Conservation (phyloP, 2,888 invertebrate genomes). For the Stenurella melanura region DNA sequence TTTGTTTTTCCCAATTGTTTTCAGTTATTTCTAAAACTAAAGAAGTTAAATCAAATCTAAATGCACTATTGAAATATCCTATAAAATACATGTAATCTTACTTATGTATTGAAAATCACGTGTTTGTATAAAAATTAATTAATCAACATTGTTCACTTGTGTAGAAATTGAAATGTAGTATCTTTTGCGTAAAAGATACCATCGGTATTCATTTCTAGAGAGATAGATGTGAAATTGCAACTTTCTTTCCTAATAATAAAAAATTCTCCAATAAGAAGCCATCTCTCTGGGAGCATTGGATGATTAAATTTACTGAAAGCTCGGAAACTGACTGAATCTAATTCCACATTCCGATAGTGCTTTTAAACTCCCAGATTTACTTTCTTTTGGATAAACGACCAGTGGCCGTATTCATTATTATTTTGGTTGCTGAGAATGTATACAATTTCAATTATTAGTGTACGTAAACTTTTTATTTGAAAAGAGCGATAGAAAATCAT, state of each 20-base stretch:
- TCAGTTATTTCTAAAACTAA: no score
- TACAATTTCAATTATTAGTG: not conserved
- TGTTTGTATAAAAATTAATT: no score
- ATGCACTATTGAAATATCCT: no score
- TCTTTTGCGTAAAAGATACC: not conserved
- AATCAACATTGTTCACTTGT: no score
- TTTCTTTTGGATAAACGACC: constrained; percentile 8
- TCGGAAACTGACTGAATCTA: constrained; percentile 11
- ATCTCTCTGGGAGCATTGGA: not conserved
- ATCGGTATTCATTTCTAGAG: not conserved
- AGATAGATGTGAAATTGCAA: not conserved
- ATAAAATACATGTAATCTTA: no score
- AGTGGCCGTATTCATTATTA: not conserved
- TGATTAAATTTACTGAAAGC: constrained; percentile 22
- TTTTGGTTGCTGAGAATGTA: not conserved
- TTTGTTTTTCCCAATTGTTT: no score
- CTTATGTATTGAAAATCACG: no score
- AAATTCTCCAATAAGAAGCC: constrained; percentile 5
- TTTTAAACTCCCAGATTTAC: constrained; percentile 12
- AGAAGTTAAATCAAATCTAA: no score
- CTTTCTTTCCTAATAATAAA: not conserved
- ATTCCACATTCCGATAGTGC: constrained; percentile 21
- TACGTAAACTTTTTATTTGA: no score
- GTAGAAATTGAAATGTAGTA: not conserved
- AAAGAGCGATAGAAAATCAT: no score